Percentiles rank a stretch among this genome's conserved stretches.
These are phyloP conservation scores for Brachymystax lenok DNA, from an alignment of 2,797 vertebrate genomes.

Conservation along the genomic window DNA sequence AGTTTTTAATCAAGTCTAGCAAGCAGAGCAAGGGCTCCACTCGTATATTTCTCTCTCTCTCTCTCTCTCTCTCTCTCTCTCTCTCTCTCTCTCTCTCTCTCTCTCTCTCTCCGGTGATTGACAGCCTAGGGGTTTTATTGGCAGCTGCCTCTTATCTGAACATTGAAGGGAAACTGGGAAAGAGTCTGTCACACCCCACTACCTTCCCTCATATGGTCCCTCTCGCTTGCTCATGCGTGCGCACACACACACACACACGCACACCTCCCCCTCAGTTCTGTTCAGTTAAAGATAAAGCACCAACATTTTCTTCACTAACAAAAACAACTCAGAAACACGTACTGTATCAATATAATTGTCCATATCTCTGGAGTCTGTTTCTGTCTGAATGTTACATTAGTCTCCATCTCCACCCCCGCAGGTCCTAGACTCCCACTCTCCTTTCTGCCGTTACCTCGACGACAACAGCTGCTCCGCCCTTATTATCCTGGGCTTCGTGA, in stretches of 20 bases:
- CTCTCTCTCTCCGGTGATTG: conserved; percentile 45
- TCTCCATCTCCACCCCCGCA: conserved; percentile 42
- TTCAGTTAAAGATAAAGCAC: conserved; percentile 8
- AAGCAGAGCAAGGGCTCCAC: neutral
- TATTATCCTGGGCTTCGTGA: conserved; percentile 91
- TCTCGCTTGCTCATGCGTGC: neutral
- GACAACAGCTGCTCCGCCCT: conserved; percentile 93
- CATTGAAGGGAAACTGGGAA: conserved; percentile 35
- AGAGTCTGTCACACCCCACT: conserved; percentile 55
- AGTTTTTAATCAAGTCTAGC: neutral
- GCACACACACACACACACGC: neutral
- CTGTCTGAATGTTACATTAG: conserved; percentile 9
- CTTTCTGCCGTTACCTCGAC: conserved; percentile 85
- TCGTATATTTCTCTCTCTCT: conserved; percentile 5
- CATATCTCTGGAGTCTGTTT: conserved; percentile 5
- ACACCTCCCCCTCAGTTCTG: conserved; percentile 1
- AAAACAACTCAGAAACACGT: conserved; percentile 4
- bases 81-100: conserved; percentile 3
- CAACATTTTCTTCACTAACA: neutral
- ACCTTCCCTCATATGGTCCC: conserved; percentile 21
- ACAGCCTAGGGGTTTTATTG: conserved; percentile 54
- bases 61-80: neutral
- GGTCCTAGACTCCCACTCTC: conserved; percentile 69
- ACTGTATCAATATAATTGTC: conserved; percentile 6
- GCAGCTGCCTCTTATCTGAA: conserved; percentile 50